Conservation (phyloP, 2,888 invertebrate genomes). For the Zygaena filipendulae region DNA sequence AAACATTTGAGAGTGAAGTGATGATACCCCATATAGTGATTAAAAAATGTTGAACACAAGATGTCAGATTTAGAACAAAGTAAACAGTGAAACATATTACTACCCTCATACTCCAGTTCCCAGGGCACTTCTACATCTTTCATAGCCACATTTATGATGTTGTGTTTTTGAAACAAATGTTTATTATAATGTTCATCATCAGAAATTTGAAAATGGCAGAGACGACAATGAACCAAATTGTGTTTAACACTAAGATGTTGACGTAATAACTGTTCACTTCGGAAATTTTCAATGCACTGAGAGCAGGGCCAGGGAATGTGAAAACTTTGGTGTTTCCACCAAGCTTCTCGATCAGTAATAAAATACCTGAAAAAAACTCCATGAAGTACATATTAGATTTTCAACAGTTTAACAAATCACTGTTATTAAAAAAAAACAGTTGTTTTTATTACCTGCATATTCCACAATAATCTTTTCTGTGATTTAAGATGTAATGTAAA, state of each 20-base stretch:
- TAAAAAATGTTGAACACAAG: constrained; percentile 34
- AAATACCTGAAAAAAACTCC: constrained; percentile 44
- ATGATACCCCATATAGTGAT: constrained; percentile 56
- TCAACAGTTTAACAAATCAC: neutral
- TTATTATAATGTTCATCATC: constrained; percentile 43
- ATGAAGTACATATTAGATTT: constrained; percentile 1
- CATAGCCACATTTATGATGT: constrained; percentile 33
- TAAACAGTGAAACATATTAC: constrained; percentile 37
- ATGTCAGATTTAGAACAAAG: constrained; percentile 45
- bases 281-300: constrained; percentile 45
- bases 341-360: constrained; percentile 44
- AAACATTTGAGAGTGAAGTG: constrained; percentile 57
- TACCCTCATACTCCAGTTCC: constrained; percentile 38
- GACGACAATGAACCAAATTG: constrained; percentile 48
- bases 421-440: neutral
- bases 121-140: constrained; percentile 40
- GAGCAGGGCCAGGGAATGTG: constrained; percentile 59
- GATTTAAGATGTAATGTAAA: constrained; percentile 59
- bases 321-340: constrained; percentile 42
- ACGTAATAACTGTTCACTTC: constrained; percentile 33
- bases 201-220: constrained; percentile 49
- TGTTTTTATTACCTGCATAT: constrained; percentile 43
- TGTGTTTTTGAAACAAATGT: constrained; percentile 52
- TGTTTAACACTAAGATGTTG: constrained; percentile 39
- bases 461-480: constrained; percentile 60